These are phyloP conservation scores for Epiblema foenella DNA, from an alignment of 2,888 invertebrate genomes.

Conservation along the genomic window DNA sequence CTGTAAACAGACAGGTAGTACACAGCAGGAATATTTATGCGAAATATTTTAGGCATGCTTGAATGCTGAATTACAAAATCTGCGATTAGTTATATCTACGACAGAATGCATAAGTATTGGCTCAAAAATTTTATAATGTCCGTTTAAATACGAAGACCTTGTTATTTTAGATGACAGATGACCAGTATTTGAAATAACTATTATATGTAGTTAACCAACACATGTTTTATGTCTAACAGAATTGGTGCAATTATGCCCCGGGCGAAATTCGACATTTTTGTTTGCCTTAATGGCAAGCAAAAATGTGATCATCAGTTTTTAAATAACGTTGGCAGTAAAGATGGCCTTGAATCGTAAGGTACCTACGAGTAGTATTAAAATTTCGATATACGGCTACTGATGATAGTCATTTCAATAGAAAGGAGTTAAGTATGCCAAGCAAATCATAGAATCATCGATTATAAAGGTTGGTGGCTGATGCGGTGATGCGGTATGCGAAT, in stretches of 20 bases:
- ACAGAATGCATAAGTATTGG: conserved; percentile 22
- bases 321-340: conserved; percentile 50
- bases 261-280: conserved; percentile 24
- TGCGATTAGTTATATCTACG: conserved; percentile 7
- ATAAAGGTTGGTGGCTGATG: conserved; percentile 41
- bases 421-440: conserved; percentile 42
- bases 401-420: conserved; percentile 40
- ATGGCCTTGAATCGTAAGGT: conserved; percentile 19
- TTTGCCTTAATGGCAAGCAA: conserved; percentile 7
- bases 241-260: conserved; percentile 17
- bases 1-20: not conserved
- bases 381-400: conserved; percentile 28
- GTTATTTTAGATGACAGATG: conserved; percentile 29
- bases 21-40: not conserved
- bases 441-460: conserved; percentile 40
- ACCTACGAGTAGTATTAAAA: conserved; percentile 23
- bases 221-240: conserved; percentile 18
- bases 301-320: conserved; percentile 52
- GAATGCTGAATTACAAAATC: not conserved
- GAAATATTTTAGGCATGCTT: not conserved
- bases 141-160: conserved; percentile 16
- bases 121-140: conserved; percentile 28
- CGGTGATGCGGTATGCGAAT: conserved; percentile 37
- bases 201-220: conserved; percentile 1
- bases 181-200: conserved; percentile 23